Evolutionary conservation across 1,140 invertebrate genomes (phyloP), one percentile per base, ranked within the genome.

Genomic region (Bombyx mori): DNA sequence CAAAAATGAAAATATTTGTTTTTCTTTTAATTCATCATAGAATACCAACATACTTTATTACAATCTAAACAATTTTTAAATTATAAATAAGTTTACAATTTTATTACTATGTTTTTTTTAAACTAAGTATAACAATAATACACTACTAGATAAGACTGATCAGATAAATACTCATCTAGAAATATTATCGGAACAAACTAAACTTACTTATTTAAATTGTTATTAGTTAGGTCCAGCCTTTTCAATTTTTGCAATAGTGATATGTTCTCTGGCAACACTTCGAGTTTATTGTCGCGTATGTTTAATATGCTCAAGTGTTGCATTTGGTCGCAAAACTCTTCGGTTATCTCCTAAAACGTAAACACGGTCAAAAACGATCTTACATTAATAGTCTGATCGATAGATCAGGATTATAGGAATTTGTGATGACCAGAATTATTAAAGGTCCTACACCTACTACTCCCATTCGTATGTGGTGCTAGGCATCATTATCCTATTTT

Each of bases 171-270:
- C 26, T 35, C 26, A 35, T 5, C 2, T 35, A 35, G 26, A 35
- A 35, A 35, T 35, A 35, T 35, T 35, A 5, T 35, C 26, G 26
- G 4, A 35, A 35, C 26, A 35, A 56, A 61, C 61, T 55, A 54
- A 61, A 82, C 89, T 86, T 86, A 95, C 94, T 89, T 89, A 63
- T 91, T 90, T 60, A 96, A 79, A 70, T 91, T 91, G 77, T 97
- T 97, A 78, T 96, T 95, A 2, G 93, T 93, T 35, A 97, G 69
- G 86, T 97, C 95, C 42, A 97, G 88, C 63, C 94, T 90, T 69
- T 95, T 93, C 44, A 97, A 81, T 70, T 91, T 91, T 60, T 94
- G 90, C 43, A 97, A 75, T 56, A 92, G 75, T 42, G 91, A 91
- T 66, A 97, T 92, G 79, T 96, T 93, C 59, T 95, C 92, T 1